Conservation (phyloP, 2,113 vertebrate genomes). For the Syngnathus floridae region DNA sequence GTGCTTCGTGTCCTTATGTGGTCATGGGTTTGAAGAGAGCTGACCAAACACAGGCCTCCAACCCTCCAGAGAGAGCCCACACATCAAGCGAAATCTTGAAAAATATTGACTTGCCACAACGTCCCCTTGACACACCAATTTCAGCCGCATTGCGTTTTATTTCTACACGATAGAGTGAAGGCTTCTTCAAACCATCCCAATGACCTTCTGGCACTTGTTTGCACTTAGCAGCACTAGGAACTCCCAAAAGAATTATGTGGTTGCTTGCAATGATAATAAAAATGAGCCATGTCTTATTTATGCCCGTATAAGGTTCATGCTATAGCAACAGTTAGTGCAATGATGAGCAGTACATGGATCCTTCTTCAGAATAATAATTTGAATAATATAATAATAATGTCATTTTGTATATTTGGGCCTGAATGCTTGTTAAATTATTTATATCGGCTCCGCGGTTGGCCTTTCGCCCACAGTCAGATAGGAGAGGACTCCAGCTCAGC, state of each 20-base stretch:
- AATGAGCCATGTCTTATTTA: not conserved
- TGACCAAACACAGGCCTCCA: conserved; percentile 53
- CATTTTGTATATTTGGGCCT: too few species aligned
- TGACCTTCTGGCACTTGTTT: not conserved
- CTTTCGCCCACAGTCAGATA: too few species aligned
- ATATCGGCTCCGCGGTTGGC: too few species aligned
- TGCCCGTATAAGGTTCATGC: too few species aligned
- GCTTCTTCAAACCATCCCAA: not conserved
- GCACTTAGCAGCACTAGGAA: not conserved
- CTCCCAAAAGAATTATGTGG: not conserved
- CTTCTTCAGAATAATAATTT: too few species aligned
- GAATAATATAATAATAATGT: too few species aligned
- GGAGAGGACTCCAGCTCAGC: too few species aligned
- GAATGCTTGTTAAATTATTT: too few species aligned
- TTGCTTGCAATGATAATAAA: not conserved
- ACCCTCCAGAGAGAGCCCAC: conserved; percentile 31
- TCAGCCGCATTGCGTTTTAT: too few species aligned
- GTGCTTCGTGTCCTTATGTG: conserved; percentile 72
- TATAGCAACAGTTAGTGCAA: too few species aligned
- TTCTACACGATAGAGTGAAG: not conserved
- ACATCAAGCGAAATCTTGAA: not conserved
- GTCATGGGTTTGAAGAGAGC: conserved; percentile 60
- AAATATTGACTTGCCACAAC: not conserved
- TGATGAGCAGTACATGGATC: too few species aligned
- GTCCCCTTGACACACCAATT: not conserved